Conservation (phyloP, 2,888 invertebrate genomes). For the Drosophila kanekoi region DNA sequence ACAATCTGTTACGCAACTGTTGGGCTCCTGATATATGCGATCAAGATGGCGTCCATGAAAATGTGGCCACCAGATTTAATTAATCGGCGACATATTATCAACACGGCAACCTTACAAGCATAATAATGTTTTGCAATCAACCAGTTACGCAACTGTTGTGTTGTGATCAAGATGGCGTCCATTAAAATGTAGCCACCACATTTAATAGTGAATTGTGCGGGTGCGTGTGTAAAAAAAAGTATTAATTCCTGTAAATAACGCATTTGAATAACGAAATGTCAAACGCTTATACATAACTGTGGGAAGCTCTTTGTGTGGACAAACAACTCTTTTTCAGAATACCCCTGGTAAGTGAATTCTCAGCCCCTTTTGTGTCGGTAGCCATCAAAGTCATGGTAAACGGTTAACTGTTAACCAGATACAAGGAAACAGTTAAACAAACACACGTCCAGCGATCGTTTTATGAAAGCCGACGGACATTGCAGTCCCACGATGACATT, state of each 20-base stretch:
- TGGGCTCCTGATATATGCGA: too few relatives aligned
- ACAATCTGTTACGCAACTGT: too few relatives aligned
- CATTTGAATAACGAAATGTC: neutral
- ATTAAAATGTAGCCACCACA: too few relatives aligned
- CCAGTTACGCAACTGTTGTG: too few relatives aligned
- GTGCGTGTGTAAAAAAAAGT: neutral
- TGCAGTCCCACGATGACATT: slow-evolving; percentile 51
- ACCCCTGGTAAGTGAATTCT: neutral
- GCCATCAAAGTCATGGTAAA: slow-evolving; percentile 39
- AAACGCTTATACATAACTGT: neutral
- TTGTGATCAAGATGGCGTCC: too few relatives aligned
- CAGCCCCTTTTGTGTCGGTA: slow-evolving; percentile 40
- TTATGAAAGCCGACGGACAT: slow-evolving; percentile 61
- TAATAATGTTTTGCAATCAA: too few relatives aligned
- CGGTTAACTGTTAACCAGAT: slow-evolving; percentile 21
- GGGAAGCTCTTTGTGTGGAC: slow-evolving; percentile 1
- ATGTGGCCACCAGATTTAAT: too few relatives aligned
- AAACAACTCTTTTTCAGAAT: slow-evolving; percentile 23
- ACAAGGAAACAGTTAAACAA: slow-evolving; percentile 58
- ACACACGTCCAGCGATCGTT: slow-evolving; percentile 48
- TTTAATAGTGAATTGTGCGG: neutral
- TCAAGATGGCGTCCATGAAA: too few relatives aligned
- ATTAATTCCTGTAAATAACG: neutral
- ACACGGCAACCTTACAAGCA: too few relatives aligned
- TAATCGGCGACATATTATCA: too few relatives aligned